Conservation (phyloP, 2,888 invertebrate genomes). For the Pheosia gnoma region DNA sequence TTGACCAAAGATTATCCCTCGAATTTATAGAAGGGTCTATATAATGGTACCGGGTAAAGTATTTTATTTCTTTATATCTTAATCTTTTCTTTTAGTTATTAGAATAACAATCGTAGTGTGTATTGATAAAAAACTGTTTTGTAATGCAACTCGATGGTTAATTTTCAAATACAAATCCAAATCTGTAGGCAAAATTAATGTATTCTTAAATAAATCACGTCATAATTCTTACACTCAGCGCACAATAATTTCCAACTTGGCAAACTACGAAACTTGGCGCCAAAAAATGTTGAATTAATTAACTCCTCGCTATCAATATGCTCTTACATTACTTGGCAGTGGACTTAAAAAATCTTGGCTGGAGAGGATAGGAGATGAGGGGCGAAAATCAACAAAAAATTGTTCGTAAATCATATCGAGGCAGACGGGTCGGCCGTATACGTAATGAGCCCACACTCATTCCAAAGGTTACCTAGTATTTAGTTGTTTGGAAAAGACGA, state of each 20-base stretch:
- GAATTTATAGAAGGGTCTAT: too few relatives aligned
- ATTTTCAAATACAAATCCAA: too few relatives aligned
- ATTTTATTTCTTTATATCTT: too few relatives aligned
- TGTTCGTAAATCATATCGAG: conserved; percentile 71
- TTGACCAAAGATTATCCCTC: too few relatives aligned
- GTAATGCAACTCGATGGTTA: too few relatives aligned
- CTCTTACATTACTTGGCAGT: conserved; percentile 68
- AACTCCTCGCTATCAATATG: conserved; percentile 73
- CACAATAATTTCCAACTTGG: conserved; percentile 24
- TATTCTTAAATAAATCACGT: too few relatives aligned
- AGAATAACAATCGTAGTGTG: too few relatives aligned
- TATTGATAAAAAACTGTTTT: too few relatives aligned
- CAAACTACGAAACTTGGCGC: conserved; percentile 32
- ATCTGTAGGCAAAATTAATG: too few relatives aligned
- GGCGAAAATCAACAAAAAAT: conserved; percentile 73
- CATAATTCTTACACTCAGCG: conserved; percentile 6
- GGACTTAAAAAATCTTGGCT: conserved; percentile 60
- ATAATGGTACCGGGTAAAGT: too few relatives aligned
- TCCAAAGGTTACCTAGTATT: conserved; percentile 62
- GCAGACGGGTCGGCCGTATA: conserved; percentile 76
- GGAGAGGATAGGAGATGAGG: conserved; percentile 28
- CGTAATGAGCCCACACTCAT: conserved; percentile 68
- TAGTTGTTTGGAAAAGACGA: conserved; percentile 43
- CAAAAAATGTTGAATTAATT: conserved; percentile 56
- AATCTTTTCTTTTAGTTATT: too few relatives aligned